Base-by-base conservation (phyloP, 2,888 invertebrate species). In the Platerodrilus igneus region DNA sequence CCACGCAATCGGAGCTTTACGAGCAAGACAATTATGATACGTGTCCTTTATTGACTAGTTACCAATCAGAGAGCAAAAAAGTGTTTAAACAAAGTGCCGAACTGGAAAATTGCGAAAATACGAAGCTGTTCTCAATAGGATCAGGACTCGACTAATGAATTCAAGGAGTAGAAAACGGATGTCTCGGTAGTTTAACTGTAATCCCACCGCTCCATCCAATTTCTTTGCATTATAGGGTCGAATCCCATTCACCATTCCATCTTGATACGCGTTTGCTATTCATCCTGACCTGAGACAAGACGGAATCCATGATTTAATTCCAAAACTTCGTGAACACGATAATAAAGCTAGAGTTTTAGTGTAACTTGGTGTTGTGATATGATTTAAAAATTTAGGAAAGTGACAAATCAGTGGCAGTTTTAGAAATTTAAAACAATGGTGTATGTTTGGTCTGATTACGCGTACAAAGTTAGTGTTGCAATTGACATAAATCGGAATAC, bases 281-380 rank as follows among this genome's bases (percentile, higher is more conserved):
- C 33, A 32, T 37, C 23, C 30, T 38, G 37, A 34, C 31, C 37
- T 26, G 13, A 34, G 17, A 25, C 30, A 21, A 32, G 39, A 45
- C 28, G 45, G 39, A 47, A 45, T 45, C 41, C 45, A 40, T 45
- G 43, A 48, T 48, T 43, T 48, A 48, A 48, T 35, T 48, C n/a
- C n/a, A n/a, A n/a, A n/a, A n/a, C n/a, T n/a, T n/a, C n/a, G n/a
- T n/a, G n/a, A n/a, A n/a, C n/a, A n/a, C n/a, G n/a, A n/a, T n/a
- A n/a, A n/a, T n/a, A n/a, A n/a, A n/a, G n/a, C n/a, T n/a, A n/a
- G n/a, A n/a, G n/a, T n/a, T n/a, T n/a, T n/a, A n/a, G n/a, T n/a
- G n/a, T n/a, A n/a, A n/a, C n/a, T n/a, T n/a, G n/a, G n/a, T n/a
- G n/a, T n/a, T n/a, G n/a, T n/a, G n/a, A n/a, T n/a, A n/a, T n/a